Conservation (phyloP, 2,113 vertebrate species). For the Puntigrus tetrazona region DNA sequence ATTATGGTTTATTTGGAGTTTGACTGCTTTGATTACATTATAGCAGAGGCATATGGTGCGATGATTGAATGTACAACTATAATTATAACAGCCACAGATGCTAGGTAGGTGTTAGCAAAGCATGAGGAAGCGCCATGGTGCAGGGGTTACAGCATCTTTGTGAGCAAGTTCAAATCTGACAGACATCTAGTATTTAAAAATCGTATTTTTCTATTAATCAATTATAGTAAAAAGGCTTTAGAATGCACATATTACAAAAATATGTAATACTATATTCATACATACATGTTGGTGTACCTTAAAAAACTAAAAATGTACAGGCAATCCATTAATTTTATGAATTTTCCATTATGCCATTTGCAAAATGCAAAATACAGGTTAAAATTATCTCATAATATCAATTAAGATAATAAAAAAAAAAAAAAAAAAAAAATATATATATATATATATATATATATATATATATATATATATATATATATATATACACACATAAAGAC, state of each 20-base stretch:
- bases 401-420: no score
- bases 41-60: not conserved
- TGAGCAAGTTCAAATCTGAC: not conserved
- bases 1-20: conserved; percentile 20
- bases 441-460: no score
- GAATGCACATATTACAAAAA: not conserved
- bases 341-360: no score
- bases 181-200: not conserved
- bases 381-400: no score
- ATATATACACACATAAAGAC: no score
- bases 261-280: no score
- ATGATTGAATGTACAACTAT: conserved; percentile 13
- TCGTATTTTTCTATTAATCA: not conserved
- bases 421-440: no score
- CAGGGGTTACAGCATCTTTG: not conserved
- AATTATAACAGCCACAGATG: conserved; percentile 6
- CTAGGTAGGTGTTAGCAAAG: not conserved
- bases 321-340: no score
- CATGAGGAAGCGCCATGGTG: not conserved
- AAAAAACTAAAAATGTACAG: no score
- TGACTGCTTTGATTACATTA: not conserved
- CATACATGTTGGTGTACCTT: not conserved
- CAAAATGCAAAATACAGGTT: no score
- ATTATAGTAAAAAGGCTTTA: not conserved
- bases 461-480: no score